A percentile compares a stretch with the other conserved stretches of the same genome.
These are phyloP conservation scores for Avahi laniger DNA, from an alignment of 2,797 vertebrate genomes.

Conservation along the genomic window DNA sequence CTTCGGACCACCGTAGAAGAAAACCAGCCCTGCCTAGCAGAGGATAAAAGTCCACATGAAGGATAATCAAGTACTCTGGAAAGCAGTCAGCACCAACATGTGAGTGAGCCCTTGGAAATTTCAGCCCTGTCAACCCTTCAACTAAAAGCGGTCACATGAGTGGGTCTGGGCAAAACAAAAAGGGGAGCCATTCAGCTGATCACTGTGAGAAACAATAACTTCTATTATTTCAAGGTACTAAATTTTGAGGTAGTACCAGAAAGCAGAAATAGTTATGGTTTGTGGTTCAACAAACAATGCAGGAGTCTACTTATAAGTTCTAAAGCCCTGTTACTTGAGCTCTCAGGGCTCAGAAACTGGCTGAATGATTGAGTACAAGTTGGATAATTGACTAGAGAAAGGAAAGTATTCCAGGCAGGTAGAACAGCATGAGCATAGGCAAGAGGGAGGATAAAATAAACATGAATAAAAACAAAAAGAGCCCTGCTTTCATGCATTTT, in stretches of 20 bases:
- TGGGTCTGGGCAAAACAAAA: neutral
- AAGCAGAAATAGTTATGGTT: slow-evolving; percentile 37
- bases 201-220: neutral
- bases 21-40: neutral
- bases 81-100: neutral
- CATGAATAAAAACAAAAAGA: neutral
- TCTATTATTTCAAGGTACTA: neutral
- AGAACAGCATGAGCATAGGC: neutral
- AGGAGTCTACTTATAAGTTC: neutral
- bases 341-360: neutral
- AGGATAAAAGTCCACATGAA: neutral
- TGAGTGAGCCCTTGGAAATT: neutral
- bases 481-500: neutral
- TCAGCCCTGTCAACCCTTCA: neutral
- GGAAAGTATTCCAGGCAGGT: neutral
- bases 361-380: neutral
- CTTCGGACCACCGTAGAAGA: neutral
- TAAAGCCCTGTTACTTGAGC: neutral
- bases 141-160: neutral
- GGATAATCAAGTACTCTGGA: neutral
- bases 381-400: slow-evolving; percentile 31
- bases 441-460: neutral
- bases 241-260: neutral
- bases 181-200: neutral
- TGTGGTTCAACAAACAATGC: neutral